These are phyloP conservation scores for Acipenser transmontanus DNA, from an alignment of 2,797 vertebrate species.

Conservation along the genomic window DNA sequence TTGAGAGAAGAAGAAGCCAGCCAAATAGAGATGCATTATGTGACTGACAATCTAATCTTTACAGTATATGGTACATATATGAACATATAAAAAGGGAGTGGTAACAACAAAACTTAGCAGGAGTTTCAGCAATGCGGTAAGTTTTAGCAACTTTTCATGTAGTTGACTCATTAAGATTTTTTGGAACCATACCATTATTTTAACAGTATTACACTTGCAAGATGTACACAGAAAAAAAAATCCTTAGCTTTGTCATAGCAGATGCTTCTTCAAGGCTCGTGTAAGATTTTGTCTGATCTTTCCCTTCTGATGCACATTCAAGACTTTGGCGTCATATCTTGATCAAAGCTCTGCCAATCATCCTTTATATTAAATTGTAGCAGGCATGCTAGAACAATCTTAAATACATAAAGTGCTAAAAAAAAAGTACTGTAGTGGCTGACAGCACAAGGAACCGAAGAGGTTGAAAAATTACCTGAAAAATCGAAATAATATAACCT, in stretches of 20 bases:
- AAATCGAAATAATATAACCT: neutral
- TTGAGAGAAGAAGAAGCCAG: no score
- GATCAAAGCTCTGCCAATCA: slow-evolving; percentile 7
- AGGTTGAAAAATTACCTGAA: neutral
- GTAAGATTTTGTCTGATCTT: slow-evolving; percentile 3
- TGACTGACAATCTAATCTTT: no score
- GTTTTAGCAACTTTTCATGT: no score
- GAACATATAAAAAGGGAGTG: no score
- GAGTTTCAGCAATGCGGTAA: no score
- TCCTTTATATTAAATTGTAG: neutral
- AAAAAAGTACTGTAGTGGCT: neutral
- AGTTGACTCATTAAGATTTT: no score
- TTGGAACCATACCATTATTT: no score
- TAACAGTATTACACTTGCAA: no score
- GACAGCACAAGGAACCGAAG: slow-evolving; percentile 5
- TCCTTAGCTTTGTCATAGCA: neutral
- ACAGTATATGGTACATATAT: no score
- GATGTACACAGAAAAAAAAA: no score
- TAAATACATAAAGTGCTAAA: neutral
- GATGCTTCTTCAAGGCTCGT: neutral
- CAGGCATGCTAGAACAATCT: slow-evolving; percentile 1
- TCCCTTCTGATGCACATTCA: neutral
- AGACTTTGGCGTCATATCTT: neutral
- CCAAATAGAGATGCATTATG: no score
- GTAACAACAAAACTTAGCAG: no score